Base-by-base conservation (phyloP, 2,113 vertebrate species). In the Cottus gobio region DNA sequence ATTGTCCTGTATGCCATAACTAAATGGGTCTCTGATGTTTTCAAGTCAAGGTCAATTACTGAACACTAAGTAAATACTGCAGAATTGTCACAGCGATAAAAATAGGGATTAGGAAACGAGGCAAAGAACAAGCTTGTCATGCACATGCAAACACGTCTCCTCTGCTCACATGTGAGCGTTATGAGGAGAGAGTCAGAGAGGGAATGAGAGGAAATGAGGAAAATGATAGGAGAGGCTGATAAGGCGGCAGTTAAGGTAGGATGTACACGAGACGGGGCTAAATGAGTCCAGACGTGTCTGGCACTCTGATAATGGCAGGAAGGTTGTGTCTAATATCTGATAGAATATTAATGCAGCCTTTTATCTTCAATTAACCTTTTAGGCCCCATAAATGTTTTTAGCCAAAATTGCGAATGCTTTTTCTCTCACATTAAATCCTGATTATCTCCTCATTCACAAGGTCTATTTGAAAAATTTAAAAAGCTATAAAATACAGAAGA, bases 331-430 rank as follows among this genome's bases (percentile, higher is more conserved):
- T 84, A 87, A 85, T 84, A 83, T 82, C 79, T 84, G 85, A 87
- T 89, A 46, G 68, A 90, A 91, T 91, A 92, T 91, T 87, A 86
- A 91, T 87, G 82, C 28, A 71, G 86, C 44, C 72, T 89, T 86
- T 87, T 78, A 85, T 85, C 84, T 69, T 30, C 7, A 86, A 82
- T 86, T 80, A 90, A n/a, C n/a, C n/a, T n/a, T n/a, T n/a, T n/a
- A n/a, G n/a, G n/a, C n/a, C n/a, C n/a, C n/a, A n/a, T n/a, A n/a
- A n/a, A n/a, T n/a, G n/a, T n/a, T n/a, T n/a, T n/a, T n/a, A n/a
- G n/a, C n/a, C n/a, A n/a, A n/a, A n/a, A n/a, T n/a, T n/a, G n/a
- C n/a, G n/a, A n/a, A n/a, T n/a, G n/a, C n/a, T n/a, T n/a, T n/a
- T n/a, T n/a, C n/a, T n/a, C n/a, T n/a, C n/a, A n/a, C n/a, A n/a